These are phyloP conservation scores for Telmatherina bonti DNA, from an alignment of 2,797 vertebrate species.

Conservation along the genomic window DNA sequence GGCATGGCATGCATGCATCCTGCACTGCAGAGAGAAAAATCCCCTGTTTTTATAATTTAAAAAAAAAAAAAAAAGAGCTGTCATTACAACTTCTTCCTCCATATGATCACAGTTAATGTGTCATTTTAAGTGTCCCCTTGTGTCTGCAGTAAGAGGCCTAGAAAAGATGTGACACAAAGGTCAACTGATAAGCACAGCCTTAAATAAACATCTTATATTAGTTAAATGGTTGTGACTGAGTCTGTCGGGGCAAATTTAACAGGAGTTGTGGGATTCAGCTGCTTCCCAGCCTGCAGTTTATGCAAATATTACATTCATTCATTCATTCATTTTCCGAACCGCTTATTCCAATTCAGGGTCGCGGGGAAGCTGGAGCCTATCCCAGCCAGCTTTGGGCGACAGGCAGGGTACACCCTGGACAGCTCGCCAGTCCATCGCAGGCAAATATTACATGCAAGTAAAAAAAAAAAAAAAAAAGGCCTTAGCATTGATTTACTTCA, in stretches of 20 bases:
- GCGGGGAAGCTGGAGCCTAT: too few species aligned
- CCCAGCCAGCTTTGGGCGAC: too few species aligned
- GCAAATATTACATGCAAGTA: too few species aligned
- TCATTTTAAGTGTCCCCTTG: constrained; percentile 8
- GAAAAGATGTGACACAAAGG: constrained; percentile 8
- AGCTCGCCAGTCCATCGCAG: too few species aligned
- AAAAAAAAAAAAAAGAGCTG: not conserved
- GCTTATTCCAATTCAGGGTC: too few species aligned
- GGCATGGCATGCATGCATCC: not conserved
- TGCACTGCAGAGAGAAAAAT: constrained; percentile 29
- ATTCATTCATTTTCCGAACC: too few species aligned
- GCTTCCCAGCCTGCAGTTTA: not conserved
- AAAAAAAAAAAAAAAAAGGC: too few species aligned
- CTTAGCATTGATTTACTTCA: too few species aligned
- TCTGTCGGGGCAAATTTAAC: constrained; percentile 6
- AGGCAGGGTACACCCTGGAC: too few species aligned
- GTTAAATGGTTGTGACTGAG: constrained; percentile 1
- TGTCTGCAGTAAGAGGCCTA: constrained; percentile 10
- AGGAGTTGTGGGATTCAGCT: constrained; percentile 2
- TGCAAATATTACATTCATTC: constrained; percentile 12
- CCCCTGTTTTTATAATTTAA: constrained; percentile 27
- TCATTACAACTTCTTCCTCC: not conserved
- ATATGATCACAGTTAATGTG: constrained; percentile 15
- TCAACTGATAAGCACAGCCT: not conserved
- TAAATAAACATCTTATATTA: not conserved